Percentiles rank a stretch among this genome's conserved stretches.
These are phyloP conservation scores for Cremastinae sp. DNA, from an alignment of 2,888 invertebrate species.

Conservation along the genomic window DNA sequence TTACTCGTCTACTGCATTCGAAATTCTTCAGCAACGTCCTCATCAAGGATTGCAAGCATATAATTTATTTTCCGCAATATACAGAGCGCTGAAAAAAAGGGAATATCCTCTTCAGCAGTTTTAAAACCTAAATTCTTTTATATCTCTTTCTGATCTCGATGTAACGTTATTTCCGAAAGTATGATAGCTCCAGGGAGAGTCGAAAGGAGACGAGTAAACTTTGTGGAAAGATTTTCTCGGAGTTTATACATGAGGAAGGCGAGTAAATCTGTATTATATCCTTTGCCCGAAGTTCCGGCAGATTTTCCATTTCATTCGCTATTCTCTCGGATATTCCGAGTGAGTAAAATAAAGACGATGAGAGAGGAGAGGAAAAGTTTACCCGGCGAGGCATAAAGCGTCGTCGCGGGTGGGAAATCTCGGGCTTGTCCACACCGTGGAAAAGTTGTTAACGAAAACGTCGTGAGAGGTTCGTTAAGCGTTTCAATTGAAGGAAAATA, in stretches of 20 bases:
- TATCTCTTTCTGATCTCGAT: conserved; percentile 16
- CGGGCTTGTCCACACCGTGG: neutral
- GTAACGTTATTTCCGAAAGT: conserved; percentile 38
- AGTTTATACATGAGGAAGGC: neutral
- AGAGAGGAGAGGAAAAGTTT: neutral
- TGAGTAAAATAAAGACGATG: neutral
- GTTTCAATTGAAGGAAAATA: neutral
- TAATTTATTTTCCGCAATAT: conserved; percentile 8
- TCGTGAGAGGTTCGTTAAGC: conserved; percentile 19
- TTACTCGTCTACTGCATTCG: no score
- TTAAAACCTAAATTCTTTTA: conserved; percentile 9
- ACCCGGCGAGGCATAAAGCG: neutral
- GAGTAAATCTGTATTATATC: conserved; percentile 14
- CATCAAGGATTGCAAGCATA: no score
- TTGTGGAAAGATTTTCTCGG: conserved; percentile 16
- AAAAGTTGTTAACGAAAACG: conserved; percentile 19
- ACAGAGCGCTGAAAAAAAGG: conserved; percentile 16
- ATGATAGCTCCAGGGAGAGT: conserved; percentile 19
- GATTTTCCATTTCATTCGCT: conserved; percentile 12
- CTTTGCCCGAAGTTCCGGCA: conserved; percentile 1
- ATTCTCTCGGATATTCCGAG: conserved; percentile 18
- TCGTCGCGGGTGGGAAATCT: conserved; percentile 30
- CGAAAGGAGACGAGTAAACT: conserved; percentile 18
- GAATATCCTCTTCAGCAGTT: conserved; percentile 16
- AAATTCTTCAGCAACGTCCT: no score